Percentiles rank a stretch among this genome's conserved stretches.
Evolutionary conservation across 1,140 invertebrate species (phyloP).

Genomic region (Eueides isabella): DNA sequence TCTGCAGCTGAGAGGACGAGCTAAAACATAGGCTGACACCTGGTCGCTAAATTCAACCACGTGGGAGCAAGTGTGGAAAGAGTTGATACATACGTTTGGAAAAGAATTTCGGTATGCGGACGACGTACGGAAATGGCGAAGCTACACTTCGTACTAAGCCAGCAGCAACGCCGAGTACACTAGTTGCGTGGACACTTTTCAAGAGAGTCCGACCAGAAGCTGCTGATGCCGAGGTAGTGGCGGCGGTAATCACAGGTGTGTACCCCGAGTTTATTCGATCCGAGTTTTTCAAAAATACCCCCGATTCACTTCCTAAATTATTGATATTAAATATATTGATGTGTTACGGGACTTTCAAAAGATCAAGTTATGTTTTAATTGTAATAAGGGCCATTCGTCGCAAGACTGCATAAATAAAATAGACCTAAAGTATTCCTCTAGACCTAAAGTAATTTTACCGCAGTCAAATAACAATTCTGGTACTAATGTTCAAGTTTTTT

Average conservation of each 20-base stretch:
- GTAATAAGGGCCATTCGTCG: constrained; percentile 29
- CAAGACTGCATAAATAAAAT: constrained; percentile 28
- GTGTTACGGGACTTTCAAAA: constrained; percentile 10
- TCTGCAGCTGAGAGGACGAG: constrained; percentile 45
- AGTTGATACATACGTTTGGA: too few relatives aligned
- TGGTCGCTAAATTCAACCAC: too few relatives aligned
- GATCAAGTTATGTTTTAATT: constrained; percentile 32
- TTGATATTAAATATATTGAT: constrained; percentile 5
- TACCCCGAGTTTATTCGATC: constrained; percentile 43
- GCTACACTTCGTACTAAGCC: constrained; percentile 46
- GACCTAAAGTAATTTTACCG: not conserved
- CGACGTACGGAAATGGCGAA: constrained; percentile 45
- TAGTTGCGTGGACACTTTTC: too few relatives aligned
- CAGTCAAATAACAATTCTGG: too few relatives aligned
- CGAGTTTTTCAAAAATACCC: constrained; percentile 45
- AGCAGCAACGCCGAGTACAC: constrained; percentile 45
- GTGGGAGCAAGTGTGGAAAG: too few relatives aligned
- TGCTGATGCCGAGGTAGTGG: constrained; percentile 36
- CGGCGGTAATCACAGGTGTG: constrained; percentile 47
- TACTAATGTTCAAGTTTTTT: not conserved
- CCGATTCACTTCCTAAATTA: constrained; percentile 38
- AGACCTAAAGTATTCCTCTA: too few relatives aligned
- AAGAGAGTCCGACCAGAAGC: constrained; percentile 41
- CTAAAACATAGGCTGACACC: too few relatives aligned
- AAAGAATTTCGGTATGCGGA: too few relatives aligned